Evolutionary conservation across 2,888 invertebrate species (phyloP).

Genomic region (Spodoptera littoralis): DNA sequence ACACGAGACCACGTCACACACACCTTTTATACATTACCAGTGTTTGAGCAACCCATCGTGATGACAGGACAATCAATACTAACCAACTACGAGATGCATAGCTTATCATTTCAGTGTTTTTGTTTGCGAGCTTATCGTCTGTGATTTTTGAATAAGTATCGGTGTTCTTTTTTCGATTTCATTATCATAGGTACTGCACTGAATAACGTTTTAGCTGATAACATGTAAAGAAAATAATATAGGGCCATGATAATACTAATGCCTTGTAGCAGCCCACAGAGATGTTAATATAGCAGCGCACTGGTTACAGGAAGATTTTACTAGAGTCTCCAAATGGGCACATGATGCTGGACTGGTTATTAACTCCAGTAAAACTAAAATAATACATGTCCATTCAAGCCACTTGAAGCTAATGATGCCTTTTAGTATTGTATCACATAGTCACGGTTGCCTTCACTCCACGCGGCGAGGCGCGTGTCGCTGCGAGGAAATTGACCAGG

Average conservation of each 20-base stretch:
- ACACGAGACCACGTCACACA: conserved; percentile 73
- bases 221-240: conserved; percentile 55
- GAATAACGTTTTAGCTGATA: conserved; percentile 68
- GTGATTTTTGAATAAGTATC: conserved; percentile 68
- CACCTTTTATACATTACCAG: conserved; percentile 70
- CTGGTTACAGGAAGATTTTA: too few relatives aligned
- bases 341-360: too few relatives aligned
- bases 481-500: too few relatives aligned
- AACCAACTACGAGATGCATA: conserved; percentile 77
- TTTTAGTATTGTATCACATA: too few relatives aligned
- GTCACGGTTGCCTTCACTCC: too few relatives aligned
- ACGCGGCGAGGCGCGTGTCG: too few relatives aligned
- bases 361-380: too few relatives aligned
- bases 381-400: too few relatives aligned
- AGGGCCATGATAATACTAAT: conserved; percentile 56
- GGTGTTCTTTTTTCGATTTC: conserved; percentile 68
- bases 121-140: conserved; percentile 77
- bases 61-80: conserved; percentile 75
- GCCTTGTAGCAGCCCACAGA: too few relatives aligned
- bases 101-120: conserved; percentile 77
- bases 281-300: too few relatives aligned
- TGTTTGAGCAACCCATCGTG: conserved; percentile 74
- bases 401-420: too few relatives aligned
- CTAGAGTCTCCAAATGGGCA: too few relatives aligned
- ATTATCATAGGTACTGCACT: conserved; percentile 76